Evolutionary conservation across 2,797 vertebrate species (phyloP), one percentile per base, ranked within the genome.

Genomic region (Prunella strophiata): DNA sequence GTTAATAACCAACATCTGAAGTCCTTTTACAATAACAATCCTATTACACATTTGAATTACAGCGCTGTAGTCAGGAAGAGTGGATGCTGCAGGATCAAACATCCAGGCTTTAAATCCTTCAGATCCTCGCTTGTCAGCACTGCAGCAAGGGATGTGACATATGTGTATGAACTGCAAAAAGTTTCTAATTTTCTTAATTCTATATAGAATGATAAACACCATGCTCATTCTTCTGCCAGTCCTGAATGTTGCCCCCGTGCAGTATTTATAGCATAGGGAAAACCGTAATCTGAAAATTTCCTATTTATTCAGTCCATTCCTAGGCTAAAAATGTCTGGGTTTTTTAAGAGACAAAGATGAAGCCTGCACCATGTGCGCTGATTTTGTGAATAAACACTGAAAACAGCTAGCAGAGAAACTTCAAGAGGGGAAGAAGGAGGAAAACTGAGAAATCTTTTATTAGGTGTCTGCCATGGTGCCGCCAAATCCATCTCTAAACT

Each of bases 61-160:
- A 57, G 50, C 29, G 7, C 1, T 0, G 17, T 3, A 26, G 47
- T 13, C 10, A 13, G 34, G 15, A 80, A 30, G 40, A 30, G 5
- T 2, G 40, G 17, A 19, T 43, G 19, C 74, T 29, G 29, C 36
- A 14, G 52, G 11, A 52, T 5, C 50, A 17, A 50, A 43, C 51
- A 23, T 4, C 26, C 62, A 29, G 21, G 21, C 42, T 78, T 43
- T 25, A 43, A n/a, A 59, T 47, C 59, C 47, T 38, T n/a, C 34
- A 7, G 15, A 36, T 36, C 27, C n/a, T 58, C 29, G 16, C 72
- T 20, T 45, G 13, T n/a, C 47, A 76, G 19, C 43, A 1, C 43
- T 30, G 27, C 11, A 26, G 34, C 0, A 0, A 36, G 17, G n/a
- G 16, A 57, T 40, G 52, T 5, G 13, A 55, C 23, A 9, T 0